A percentile compares a stretch with the other conserved stretches of the same genome.
phyloP scores from a whole-genome alignment of 1,140 invertebrate species.

The Orussus abietinus region DNA sequence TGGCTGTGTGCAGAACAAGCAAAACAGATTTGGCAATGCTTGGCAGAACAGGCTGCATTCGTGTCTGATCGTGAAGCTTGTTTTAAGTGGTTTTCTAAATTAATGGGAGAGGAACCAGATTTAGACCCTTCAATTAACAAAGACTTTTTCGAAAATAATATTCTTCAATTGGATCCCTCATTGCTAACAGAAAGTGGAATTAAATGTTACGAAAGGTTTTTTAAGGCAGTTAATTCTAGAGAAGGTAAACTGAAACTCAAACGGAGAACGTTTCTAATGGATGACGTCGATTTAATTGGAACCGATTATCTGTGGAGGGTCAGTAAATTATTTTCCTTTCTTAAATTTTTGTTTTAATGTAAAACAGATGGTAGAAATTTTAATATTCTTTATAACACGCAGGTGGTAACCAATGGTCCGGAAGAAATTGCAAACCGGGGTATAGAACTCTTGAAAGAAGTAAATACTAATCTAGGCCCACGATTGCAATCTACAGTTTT shows the following conservation, averaged over 20 bases:
- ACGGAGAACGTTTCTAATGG: slow-evolving; percentile 75
- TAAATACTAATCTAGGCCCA: slow-evolving; percentile 90
- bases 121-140: slow-evolving; percentile 94
- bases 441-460: slow-evolving; percentile 88
- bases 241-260: slow-evolving; percentile 89
- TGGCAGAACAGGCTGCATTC: slow-evolving; percentile 91
- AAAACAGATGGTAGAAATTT: slow-evolving; percentile 5
- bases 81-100: slow-evolving; percentile 98
- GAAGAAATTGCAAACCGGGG: slow-evolving; percentile 91
- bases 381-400: slow-evolving; percentile 25
- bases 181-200: slow-evolving; percentile 94
- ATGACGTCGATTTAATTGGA: slow-evolving; percentile 89
- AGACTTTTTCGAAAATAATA: slow-evolving; percentile 95
- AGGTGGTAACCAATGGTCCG: slow-evolving; percentile 81
- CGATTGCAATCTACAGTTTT: slow-evolving; percentile 70
- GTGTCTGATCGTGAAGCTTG: slow-evolving; percentile 90
- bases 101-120: slow-evolving; percentile 97
- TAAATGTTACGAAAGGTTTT: slow-evolving; percentile 93
- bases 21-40: slow-evolving; percentile 94
- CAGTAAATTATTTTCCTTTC: slow-evolving; percentile 29
- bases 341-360: slow-evolving; percentile 5
- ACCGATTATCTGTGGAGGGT: slow-evolving; percentile 95
- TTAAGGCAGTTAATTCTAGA: slow-evolving; percentile 94
- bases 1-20: slow-evolving; percentile 96
- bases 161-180: slow-evolving; percentile 86